Percentiles rank a stretch among this genome's conserved stretches.
These are phyloP conservation scores for Phenganax marumi DNA, from an alignment of 92 coral and sea anemone species.

Conservation along the genomic window DNA sequence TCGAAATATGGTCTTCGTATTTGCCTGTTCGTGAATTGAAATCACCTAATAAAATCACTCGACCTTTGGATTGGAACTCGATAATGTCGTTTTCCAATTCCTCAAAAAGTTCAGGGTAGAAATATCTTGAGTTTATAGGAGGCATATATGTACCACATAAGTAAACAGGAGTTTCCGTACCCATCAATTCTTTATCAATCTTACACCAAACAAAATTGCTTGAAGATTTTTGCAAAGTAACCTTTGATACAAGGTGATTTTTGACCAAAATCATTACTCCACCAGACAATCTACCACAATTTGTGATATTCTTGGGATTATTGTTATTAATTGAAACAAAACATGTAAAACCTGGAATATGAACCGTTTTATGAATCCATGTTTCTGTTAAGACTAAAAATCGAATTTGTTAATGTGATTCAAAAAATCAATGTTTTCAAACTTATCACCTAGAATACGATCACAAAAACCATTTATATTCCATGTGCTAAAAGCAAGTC, in stretches of 20 bases:
- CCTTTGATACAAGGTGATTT: not conserved
- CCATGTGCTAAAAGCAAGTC: conserved; percentile 35
- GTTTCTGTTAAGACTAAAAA: conserved; percentile 36
- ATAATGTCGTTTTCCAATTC: conserved; percentile 21
- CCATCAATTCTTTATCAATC: conserved; percentile 14
- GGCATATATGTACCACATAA: conserved; percentile 38
- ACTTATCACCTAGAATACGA: conserved; percentile 18
- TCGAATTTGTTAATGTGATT: not conserved
- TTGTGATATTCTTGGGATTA: not conserved
- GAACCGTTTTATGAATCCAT: conserved; percentile 17
- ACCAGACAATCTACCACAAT: conserved; percentile 14
- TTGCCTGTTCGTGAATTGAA: conserved; percentile 27
- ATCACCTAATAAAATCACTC: conserved; percentile 24
- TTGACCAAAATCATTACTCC: conserved; percentile 31
- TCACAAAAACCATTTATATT: conserved; percentile 6
- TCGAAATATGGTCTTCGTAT: conserved; percentile 20
- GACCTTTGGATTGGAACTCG: not conserved
- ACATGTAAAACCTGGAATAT: not conserved
- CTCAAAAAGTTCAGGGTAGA: conserved; percentile 25
- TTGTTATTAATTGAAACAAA: not conserved
- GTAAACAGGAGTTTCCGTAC: conserved; percentile 3
- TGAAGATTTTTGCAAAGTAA: not conserved
- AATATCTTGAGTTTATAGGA: conserved; percentile 21
- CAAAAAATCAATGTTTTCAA: conserved; percentile 25
- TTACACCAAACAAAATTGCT: conserved; percentile 39